These are phyloP conservation scores for Habropoda laboriosa DNA, from an alignment of 1,140 invertebrate species.

Conservation along the genomic window DNA sequence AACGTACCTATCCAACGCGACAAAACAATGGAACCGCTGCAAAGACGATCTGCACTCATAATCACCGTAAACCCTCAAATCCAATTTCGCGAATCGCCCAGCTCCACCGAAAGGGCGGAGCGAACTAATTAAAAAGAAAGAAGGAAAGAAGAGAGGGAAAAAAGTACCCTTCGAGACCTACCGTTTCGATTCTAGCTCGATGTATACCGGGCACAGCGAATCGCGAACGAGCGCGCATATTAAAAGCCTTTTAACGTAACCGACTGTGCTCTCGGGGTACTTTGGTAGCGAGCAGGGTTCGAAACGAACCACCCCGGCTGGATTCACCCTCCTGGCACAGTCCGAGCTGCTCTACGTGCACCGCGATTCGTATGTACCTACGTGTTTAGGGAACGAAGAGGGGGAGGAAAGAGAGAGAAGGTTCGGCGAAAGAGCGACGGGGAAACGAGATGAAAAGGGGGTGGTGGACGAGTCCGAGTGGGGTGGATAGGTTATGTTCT, in stretches of 20 bases:
- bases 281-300: slow-evolving; percentile 51
- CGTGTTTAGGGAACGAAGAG: slow-evolving; percentile 23
- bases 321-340: slow-evolving; percentile 58
- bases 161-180: not conserved
- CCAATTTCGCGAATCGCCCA: too few relatives aligned
- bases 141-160: not conserved
- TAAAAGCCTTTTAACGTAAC: slow-evolving; percentile 68
- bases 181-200: slow-evolving; percentile 12
- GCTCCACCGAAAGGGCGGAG: not conserved
- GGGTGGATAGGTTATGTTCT: slow-evolving; percentile 68
- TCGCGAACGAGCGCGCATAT: slow-evolving; percentile 59
- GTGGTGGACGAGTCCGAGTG: slow-evolving; percentile 40
- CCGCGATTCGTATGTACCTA: slow-evolving; percentile 50
- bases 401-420: not conserved
- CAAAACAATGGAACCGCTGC: too few relatives aligned
- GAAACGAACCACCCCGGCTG: slow-evolving; percentile 48
- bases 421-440: not conserved
- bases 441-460: not conserved
- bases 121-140: not conserved
- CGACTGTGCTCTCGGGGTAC: slow-evolving; percentile 60
- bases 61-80: too few relatives aligned
- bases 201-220: not conserved
- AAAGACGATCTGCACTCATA: too few relatives aligned
- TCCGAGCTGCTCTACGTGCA: slow-evolving; percentile 46
- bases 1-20: too few relatives aligned